Evolutionary conservation across 1,140 invertebrate genomes (phyloP).

Genomic region (Pseudomyrmex cubaensis): DNA sequence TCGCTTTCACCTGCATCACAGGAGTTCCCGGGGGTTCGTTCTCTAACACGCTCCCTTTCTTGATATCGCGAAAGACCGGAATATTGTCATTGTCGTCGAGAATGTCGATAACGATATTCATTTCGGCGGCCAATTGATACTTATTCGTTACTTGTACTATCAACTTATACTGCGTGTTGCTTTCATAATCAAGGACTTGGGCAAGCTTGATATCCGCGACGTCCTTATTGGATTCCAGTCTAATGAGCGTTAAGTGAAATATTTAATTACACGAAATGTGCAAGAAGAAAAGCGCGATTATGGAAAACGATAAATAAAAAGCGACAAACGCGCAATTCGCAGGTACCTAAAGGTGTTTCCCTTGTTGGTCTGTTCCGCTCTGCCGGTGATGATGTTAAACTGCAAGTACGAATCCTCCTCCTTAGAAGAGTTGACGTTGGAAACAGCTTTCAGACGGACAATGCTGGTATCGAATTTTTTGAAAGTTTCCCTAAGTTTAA

Average conservation of each 20-base stretch:
- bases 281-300: neutral
- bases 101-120: slow-evolving; percentile 90
- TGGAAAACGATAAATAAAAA: neutral
- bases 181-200: slow-evolving; percentile 92
- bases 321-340: neutral
- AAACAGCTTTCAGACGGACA: slow-evolving; percentile 89
- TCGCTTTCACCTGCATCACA: slow-evolving; percentile 94
- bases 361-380: slow-evolving; percentile 94
- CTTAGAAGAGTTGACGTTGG: slow-evolving; percentile 92
- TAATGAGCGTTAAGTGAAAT: slow-evolving; percentile 58
- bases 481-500: slow-evolving; percentile 90
- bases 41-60: slow-evolving; percentile 92
- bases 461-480: slow-evolving; percentile 89
- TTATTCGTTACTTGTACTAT: slow-evolving; percentile 94
- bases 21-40: slow-evolving; percentile 92
- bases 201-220: slow-evolving; percentile 90
- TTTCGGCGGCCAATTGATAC: slow-evolving; percentile 91
- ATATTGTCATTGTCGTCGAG: slow-evolving; percentile 95
- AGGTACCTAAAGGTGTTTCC: slow-evolving; percentile 89
- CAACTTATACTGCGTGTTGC: slow-evolving; percentile 92
- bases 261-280: neutral
- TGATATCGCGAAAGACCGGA: slow-evolving; percentile 92
- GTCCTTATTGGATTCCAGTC: slow-evolving; percentile 88
- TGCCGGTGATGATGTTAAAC: slow-evolving; percentile 92
- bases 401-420: slow-evolving; percentile 89